Evolutionary conservation across 2,888 invertebrate species (phyloP), one percentile per base, ranked within the genome.

Genomic region (Eulithis testata): DNA sequence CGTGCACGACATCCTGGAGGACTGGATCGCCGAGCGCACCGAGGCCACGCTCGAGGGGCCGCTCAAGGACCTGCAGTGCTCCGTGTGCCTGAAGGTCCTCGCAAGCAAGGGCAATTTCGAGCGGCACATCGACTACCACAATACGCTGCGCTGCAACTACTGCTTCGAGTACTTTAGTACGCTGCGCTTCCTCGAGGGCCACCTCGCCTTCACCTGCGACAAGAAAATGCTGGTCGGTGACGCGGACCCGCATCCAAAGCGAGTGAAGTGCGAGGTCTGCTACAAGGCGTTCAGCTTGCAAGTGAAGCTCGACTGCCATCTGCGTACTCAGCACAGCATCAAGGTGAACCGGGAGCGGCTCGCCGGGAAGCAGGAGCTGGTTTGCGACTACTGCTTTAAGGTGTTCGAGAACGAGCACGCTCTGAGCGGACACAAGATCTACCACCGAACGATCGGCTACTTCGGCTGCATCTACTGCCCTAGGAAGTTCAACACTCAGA

Each of bases 401-500:
- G 87, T 89, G 7, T 94, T 93, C 68, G 90, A 90, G 71, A 92
- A 91, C 65, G 89, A 91, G 59, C 85, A 89, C 60, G 88, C 91
- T 3, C 76, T 94, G 43, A 77, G 76, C 37, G 83, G 79, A 2
- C 93, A 94, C 68, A 90, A 89, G 72, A 73, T 89, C n/a, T 91
- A 91, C 70, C 93, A 94, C 64, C 87, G 93, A 14, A 88, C 90
- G 1, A 49, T 90, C 31, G 90, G 90, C 6, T 91, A 82, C 73
- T 92, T 83, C 64, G 93, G 93, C 1, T 94, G 94, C 74, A 79
- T 88, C 11, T 91, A 94, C 72, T 94, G 94, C 72, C 85, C 84
- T 51, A 87, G 88, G 60, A 94, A 94, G 73, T 94, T 94, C 76
- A 90, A 88, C 70, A 93, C 94, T 0, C 78, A 91, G 72, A 91